A percentile compares a stretch with the other conserved stretches of the same genome.
Conservation (phyloP, 2,113 vertebrate genomes). For the Phaethornis superciliosus region DNA sequence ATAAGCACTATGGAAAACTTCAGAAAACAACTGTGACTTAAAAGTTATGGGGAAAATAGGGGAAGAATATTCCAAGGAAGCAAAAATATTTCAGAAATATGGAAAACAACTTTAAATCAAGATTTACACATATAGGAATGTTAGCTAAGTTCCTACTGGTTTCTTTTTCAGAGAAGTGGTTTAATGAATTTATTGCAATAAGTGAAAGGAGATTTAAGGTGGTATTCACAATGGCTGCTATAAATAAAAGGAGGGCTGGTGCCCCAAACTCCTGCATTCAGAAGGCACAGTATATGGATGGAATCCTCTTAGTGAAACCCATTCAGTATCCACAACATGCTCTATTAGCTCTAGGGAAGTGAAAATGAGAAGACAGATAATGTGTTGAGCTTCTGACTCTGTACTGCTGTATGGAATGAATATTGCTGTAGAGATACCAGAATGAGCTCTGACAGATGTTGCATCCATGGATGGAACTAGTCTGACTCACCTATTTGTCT, state of each 20-base stretch:
- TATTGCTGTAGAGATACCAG: not conserved
- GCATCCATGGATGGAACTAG: not conserved
- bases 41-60: slow-evolving; percentile 67
- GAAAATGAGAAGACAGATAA: not conserved
- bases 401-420: not conserved
- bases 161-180: not conserved
- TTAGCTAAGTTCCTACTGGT: slow-evolving; percentile 27
- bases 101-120: slow-evolving; percentile 64
- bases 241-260: not conserved
- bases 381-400: not conserved
- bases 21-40: slow-evolving; percentile 63
- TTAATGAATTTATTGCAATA: not conserved
- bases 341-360: not conserved
- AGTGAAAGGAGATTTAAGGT: not conserved
- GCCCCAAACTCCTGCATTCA: not conserved
- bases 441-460: not conserved
- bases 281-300: not conserved
- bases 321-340: not conserved
- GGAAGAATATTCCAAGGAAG: slow-evolving; percentile 45
- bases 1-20: slow-evolving; percentile 72
- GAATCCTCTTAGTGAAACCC: not conserved
- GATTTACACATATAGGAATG: slow-evolving; percentile 31
- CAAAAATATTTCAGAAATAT: slow-evolving; percentile 63
- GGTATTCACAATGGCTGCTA: not conserved
- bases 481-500: not conserved